These are phyloP conservation scores for Zapus hudsonius DNA, from an alignment of 2,113 vertebrate genomes.

Conservation along the genomic window DNA sequence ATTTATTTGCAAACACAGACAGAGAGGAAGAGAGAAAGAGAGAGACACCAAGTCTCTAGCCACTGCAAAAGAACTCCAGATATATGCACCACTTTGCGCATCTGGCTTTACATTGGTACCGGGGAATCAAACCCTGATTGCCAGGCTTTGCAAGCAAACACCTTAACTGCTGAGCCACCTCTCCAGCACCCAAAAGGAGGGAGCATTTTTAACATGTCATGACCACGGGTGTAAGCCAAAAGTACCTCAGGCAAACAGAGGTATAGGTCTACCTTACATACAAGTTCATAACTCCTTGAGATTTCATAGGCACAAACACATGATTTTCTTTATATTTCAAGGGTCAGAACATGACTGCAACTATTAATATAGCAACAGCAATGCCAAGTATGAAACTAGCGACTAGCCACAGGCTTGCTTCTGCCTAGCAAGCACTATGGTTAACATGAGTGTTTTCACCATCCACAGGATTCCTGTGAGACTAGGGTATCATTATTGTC, in stretches of 20 bases:
- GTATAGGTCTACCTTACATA: neutral
- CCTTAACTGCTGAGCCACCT: too few species aligned
- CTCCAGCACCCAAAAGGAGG: too few species aligned
- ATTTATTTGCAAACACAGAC: too few species aligned
- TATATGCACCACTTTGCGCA: too few species aligned
- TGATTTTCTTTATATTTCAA: constrained; percentile 28
- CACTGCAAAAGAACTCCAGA: too few species aligned
- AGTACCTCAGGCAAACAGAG: neutral
- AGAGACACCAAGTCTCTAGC: too few species aligned
- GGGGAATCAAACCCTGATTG: too few species aligned
- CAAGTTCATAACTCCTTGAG: neutral
- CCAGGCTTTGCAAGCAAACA: too few species aligned
- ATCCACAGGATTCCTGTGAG: neutral
- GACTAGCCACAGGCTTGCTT: neutral
- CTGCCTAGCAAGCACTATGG: neutral
- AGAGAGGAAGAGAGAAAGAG: too few species aligned
- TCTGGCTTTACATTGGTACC: too few species aligned
- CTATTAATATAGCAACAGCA: neutral
- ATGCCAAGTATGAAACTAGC: neutral
- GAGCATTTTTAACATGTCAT: neutral
- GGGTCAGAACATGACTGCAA: neutral
- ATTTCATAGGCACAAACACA: neutral
- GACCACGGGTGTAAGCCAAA: neutral
- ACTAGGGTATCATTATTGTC: neutral
- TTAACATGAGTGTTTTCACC: neutral